phyloP scores from a whole-genome alignment of 1,140 invertebrate species.

The Macrosteles quadrilineatus region DNA sequence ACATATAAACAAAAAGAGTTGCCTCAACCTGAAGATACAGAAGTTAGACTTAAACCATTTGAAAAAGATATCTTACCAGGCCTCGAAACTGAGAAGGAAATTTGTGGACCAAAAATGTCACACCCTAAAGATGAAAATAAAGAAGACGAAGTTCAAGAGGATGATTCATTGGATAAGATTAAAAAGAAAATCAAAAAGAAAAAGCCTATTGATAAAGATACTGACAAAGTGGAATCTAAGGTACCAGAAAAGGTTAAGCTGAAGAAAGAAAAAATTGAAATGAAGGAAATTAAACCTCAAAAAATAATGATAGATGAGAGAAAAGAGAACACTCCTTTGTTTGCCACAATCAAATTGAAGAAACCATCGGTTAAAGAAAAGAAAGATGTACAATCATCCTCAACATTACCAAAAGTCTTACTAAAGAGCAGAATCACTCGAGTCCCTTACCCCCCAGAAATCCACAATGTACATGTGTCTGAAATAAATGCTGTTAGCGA shows the following conservation, averaged over 20 bases:
- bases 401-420: conserved; percentile 58
- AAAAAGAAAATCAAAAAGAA: conserved; percentile 34
- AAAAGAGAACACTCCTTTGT: conserved; percentile 41
- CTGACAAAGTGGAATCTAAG: not conserved
- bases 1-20: conserved; percentile 33
- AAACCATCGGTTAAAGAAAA: conserved; percentile 24
- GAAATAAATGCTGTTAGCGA: conserved; percentile 40
- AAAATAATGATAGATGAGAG: conserved; percentile 46
- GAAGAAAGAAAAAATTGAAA: not conserved
- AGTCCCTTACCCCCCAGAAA: conserved; percentile 49
- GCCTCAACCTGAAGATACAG: conserved; percentile 24
- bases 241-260: not conserved
- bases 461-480: conserved; percentile 38
- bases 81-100: conserved; percentile 41
- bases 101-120: not conserved
- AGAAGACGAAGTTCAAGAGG: conserved; percentile 31
- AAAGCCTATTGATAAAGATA: conserved; percentile 37
- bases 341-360: conserved; percentile 22
- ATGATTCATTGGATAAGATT: conserved; percentile 18
- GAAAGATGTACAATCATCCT: conserved; percentile 39
- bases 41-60: conserved; percentile 39
- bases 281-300: conserved; percentile 32
- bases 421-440: conserved; percentile 63
- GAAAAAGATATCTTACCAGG: conserved; percentile 39
- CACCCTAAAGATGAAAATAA: conserved; percentile 17